Evolutionary conservation across 2,888 invertebrate genomes (phyloP).

Genomic region (Sylvicola fuscatus): DNA sequence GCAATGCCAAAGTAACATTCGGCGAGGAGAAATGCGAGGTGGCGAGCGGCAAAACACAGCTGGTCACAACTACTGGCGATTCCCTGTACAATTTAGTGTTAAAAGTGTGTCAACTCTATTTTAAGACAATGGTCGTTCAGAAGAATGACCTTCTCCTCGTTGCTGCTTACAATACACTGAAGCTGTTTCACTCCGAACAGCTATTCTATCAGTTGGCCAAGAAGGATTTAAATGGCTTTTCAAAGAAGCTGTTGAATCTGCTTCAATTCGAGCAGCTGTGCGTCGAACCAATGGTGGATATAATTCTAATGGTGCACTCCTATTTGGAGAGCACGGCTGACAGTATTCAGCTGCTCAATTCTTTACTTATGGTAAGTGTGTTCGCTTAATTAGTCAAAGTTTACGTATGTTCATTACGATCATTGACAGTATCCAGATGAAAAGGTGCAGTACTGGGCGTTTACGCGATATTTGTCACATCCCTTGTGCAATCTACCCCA

Average conservation of each 20-base stretch:
- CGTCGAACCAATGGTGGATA: constrained; percentile 33
- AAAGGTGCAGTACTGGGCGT: constrained; percentile 15
- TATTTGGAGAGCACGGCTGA: constrained; percentile 30
- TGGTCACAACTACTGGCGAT: constrained; percentile 19
- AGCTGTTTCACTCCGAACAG: no score
- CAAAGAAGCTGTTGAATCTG: constrained; percentile 11
- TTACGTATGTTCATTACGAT: no score
- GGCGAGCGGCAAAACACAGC: constrained; percentile 7
- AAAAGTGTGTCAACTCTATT: constrained; percentile 29
- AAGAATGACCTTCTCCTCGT: no score
- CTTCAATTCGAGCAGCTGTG: constrained; percentile 26
- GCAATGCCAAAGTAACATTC: constrained; percentile 11
- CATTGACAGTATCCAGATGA: constrained; percentile 16
- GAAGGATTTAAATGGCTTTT: no score
- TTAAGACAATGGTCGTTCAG: constrained; percentile 26
- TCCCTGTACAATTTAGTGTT: constrained; percentile 28
- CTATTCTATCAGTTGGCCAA: no score
- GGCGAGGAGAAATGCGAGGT: constrained; percentile 10
- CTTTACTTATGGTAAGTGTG: constrained; percentile 19
- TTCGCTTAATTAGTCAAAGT: no score
- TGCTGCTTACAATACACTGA: no score
- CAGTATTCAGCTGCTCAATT: constrained; percentile 31
- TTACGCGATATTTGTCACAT: constrained; percentile 21
- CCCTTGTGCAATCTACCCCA: constrained; percentile 19
- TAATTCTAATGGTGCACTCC: constrained; percentile 37